Evolutionary conservation across 1,140 invertebrate genomes (phyloP), one percentile per base, ranked within the genome.

Genomic region (Listronotus bonariensis): DNA sequence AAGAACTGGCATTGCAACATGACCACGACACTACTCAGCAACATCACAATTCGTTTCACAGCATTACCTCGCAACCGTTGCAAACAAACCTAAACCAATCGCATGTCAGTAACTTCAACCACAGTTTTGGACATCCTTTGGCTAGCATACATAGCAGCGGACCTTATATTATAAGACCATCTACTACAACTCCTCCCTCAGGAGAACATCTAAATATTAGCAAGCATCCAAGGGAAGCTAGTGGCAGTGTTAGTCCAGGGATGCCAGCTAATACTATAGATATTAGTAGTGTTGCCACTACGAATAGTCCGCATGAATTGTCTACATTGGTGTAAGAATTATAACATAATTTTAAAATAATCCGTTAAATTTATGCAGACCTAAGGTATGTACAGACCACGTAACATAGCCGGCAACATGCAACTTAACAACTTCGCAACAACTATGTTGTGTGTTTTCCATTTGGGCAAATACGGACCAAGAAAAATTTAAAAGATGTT

Each of bases 231-330:
- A 79, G 85, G 40, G 85, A 86, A 62, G 82, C 82, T 18, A 85
- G 83, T 51, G 86, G 86, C 11, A 87, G 86, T 59, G 80, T 87
- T 1, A 87, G 86, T 72, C 87, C 86, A 0, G 83, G 85, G 7
- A 76, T 86, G 38, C 84, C 87, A 12, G 77, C 75, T n/a, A 83
- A 85, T 0, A 87, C 84, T 17, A 75, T 89, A 20, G 88, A 89
- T 66, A 80, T 89, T 57, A 89, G 87, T 69, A 87, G 85, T 70
- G 85, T 87, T 6, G 83, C 85, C 26, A 86, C 81, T 4, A 85
- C 85, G 6, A 84, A 82, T 68, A 86, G 85, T 17, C 83, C 86
- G 15, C 88, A 89, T 63, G 88, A 89, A 76, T 78, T 89, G 20
- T 89, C 87, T 3, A 89, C 88, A 10, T 80, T 89, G 57, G 88